A percentile compares a stretch with the other conserved stretches of the same genome.
Evolutionary conservation across 2,888 invertebrate genomes (phyloP).

Genomic region (Steromphala cineraria): DNA sequence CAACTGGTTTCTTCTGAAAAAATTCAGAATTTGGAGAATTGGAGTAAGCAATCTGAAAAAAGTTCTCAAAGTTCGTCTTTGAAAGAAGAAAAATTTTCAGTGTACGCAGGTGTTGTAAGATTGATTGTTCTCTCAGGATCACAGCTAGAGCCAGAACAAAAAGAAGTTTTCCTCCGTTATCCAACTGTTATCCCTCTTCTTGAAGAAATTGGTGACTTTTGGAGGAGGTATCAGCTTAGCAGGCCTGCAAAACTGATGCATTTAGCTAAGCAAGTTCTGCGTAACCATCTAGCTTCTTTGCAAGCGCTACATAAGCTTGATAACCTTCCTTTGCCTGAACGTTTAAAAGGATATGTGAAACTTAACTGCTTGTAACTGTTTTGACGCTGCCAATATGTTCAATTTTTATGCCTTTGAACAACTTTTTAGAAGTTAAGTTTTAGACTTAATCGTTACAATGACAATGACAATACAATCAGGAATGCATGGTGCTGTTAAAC

Average conservation of each 20-base stretch:
- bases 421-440: no score
- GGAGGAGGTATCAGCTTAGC: slow-evolving; percentile 27
- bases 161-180: slow-evolving; percentile 14
- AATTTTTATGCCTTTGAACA: no score
- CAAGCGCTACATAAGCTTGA: slow-evolving; percentile 42
- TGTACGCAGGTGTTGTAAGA: slow-evolving; percentile 49
- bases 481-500: no score
- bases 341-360: slow-evolving; percentile 45
- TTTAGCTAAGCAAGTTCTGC: slow-evolving; percentile 40
- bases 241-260: slow-evolving; percentile 41
- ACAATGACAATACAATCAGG: no score
- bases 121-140: slow-evolving; percentile 42
- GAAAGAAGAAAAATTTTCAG: slow-evolving; percentile 28
- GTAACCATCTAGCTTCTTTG: slow-evolving; percentile 35
- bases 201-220: slow-evolving; percentile 41
- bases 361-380: slow-evolving; percentile 33
- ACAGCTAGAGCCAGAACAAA: slow-evolving; percentile 9
- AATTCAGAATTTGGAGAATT: slow-evolving; percentile 26
- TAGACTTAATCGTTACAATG: no score
- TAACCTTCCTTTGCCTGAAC: slow-evolving; percentile 44
- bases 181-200: slow-evolving; percentile 31
- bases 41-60: neutral
- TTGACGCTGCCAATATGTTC: neutral
- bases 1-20: slow-evolving; percentile 26
- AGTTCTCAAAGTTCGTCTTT: neutral